These are phyloP conservation scores for Hypsopygia costalis DNA, from an alignment of 2,888 invertebrate species.

Conservation along the genomic window DNA sequence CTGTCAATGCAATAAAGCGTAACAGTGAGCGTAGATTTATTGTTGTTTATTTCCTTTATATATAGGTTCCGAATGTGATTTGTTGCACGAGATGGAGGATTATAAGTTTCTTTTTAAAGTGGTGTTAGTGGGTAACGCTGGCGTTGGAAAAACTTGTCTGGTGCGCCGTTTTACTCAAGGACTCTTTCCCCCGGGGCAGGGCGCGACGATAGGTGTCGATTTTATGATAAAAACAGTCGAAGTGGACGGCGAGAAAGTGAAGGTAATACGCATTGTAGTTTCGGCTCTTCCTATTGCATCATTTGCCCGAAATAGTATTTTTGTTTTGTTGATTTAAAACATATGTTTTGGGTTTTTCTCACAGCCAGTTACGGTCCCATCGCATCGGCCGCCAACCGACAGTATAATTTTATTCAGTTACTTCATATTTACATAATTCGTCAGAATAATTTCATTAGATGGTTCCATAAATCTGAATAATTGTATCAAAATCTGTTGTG, in stretches of 20 bases:
- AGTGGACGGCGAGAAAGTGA: constrained; percentile 96
- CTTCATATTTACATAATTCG: not conserved
- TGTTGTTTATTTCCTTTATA: constrained; percentile 21
- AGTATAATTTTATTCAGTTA: constrained; percentile 1
- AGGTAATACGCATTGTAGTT: constrained; percentile 78
- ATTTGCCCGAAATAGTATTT: constrained; percentile 20
- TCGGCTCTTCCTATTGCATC: constrained; percentile 35
- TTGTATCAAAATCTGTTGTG: not conserved
- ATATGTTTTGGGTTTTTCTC: constrained; percentile 19
- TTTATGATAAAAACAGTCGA: constrained; percentile 99
- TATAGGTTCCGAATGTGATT: constrained; percentile 53
- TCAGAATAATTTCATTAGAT: not conserved
- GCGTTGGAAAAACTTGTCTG: constrained; percentile 98
- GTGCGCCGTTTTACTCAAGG: constrained; percentile 99
- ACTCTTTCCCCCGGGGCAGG: constrained; percentile 98
- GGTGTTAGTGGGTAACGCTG: constrained; percentile 98
- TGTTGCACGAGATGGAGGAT: constrained; percentile 90
- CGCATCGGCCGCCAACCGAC: not conserved
- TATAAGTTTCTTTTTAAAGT: constrained; percentile 99
- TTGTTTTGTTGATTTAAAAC: constrained; percentile 12
- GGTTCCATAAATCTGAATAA: not conserved
- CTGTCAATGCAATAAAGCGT: constrained; percentile 59
- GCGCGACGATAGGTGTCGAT: constrained; percentile 99
- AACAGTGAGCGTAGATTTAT: constrained; percentile 50
- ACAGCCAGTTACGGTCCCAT: not conserved